Evolutionary conservation across 1,140 invertebrate genomes (phyloP), one percentile per base, ranked within the genome.

Genomic region (Cydia fagiglandana): DNA sequence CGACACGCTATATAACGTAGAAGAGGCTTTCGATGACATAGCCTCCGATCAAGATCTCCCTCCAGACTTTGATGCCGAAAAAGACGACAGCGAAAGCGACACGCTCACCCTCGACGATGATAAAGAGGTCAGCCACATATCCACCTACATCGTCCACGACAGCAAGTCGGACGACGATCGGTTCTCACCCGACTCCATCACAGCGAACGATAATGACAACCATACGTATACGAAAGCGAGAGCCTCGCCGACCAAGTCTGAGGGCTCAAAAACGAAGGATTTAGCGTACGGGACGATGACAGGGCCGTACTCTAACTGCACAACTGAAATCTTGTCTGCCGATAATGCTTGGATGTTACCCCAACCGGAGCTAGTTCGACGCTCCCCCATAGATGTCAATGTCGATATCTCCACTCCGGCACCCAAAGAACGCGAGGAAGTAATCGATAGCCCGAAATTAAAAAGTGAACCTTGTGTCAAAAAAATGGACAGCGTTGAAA

Each of bases 1-100:
- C 80, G 94, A 95, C 81, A 95, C 94, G 2, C 84, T 95, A 4
- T 95, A 94, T 81, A 94, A 95, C 80, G 90, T 94, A 4, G 94
- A 95, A 79, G 94, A 95, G 78, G 93, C 93, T 74, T 93, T 93
- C 79, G 93, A 93, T 68, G 93, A 93, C 81, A 75, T 93, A 9
- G 88, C 88, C 5, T 85, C 88, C 82, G 91, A 93, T 70, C 84
- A 90, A 34, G 91, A 91, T 15, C 64, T 84, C 1, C 85, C 89
- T 6, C 24, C 81, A 38, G 86, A 90, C 9, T 87, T 83, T 70
- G 84, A 85, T 74, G 47, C 34, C 0, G 80, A 85, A 30, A 80
- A 79, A 13, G 83, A 86, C n/a, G 83, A 86, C 75, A 91, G 89
- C 68, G 89, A 90, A 73, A 91, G 90, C 76, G 89, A 88, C 61